A percentile compares a stretch with the other conserved stretches of the same genome.
phyloP scores from a whole-genome alignment of 2,888 invertebrate genomes.

The Gonocerus acuteangulatus region DNA sequence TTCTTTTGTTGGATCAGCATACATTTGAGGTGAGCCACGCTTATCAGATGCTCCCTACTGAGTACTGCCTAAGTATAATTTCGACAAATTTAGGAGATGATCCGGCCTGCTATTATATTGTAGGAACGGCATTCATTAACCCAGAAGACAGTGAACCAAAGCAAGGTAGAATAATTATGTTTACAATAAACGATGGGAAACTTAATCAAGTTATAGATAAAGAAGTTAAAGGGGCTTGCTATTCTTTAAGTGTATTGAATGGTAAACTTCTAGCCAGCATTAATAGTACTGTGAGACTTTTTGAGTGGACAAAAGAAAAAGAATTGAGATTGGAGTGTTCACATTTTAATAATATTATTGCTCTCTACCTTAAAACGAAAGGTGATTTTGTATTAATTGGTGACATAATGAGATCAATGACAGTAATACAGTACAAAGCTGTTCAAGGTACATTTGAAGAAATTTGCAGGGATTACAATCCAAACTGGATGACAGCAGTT shows the following conservation, averaged over 20 bases:
- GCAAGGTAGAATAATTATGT: constrained; percentile 79
- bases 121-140: constrained; percentile 88
- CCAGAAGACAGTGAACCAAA: constrained; percentile 95
- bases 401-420: constrained; percentile 93
- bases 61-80: constrained; percentile 82
- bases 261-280: constrained; percentile 91
- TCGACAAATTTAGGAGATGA: constrained; percentile 88
- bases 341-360: constrained; percentile 93
- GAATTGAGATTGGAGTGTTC: constrained; percentile 92
- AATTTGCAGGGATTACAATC: constrained; percentile 90
- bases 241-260: constrained; percentile 86
- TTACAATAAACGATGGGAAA: constrained; percentile 83
- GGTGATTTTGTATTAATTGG: constrained; percentile 96
- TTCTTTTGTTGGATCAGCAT: constrained; percentile 89
- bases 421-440: constrained; percentile 86
- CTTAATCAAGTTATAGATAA: constrained; percentile 82
- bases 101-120: constrained; percentile 83
- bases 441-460: constrained; percentile 97
- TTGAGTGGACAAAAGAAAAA: constrained; percentile 95
- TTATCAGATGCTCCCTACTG: constrained; percentile 82
- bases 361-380: constrained; percentile 87
- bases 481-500: constrained; percentile 96
- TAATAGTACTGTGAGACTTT: constrained; percentile 90
- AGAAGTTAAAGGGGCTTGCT: constrained; percentile 92
- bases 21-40: constrained; percentile 95